phyloP scores from a whole-genome alignment of 2,113 vertebrate species.

The Pteronura brasiliensis region DNA sequence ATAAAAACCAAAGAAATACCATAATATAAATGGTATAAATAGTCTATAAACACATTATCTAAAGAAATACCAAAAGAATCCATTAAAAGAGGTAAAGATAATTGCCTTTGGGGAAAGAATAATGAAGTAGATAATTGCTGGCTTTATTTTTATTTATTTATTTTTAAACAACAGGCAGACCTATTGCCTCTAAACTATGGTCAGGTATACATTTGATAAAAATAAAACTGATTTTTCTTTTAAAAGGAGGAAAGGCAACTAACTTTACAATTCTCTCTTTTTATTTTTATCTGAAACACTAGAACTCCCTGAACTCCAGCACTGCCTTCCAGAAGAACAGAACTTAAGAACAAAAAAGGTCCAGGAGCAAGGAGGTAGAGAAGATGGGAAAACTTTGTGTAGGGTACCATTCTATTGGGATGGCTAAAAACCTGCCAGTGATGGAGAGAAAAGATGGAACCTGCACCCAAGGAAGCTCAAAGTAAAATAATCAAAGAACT shows the following conservation, averaged over 20 bases:
- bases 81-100: background rate
- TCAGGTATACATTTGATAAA: background rate
- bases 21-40: background rate
- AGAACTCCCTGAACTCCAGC: background rate
- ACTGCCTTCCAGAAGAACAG: background rate
- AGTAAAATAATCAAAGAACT: background rate
- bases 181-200: background rate
- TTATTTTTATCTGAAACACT: background rate
- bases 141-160: background rate
- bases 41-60: background rate
- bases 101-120: background rate
- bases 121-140: background rate
- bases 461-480: background rate
- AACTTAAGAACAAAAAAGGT: background rate
- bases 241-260: background rate
- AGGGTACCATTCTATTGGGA: background rate
- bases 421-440: background rate
- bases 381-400: background rate
- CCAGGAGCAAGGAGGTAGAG: background rate
- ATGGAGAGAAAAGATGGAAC: background rate
- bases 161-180: background rate
- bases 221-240: background rate
- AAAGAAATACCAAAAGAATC: background rate
- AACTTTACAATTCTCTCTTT: background rate
- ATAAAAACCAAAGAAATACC: background rate